A percentile compares a stretch with the other conserved stretches of the same genome.
phyloP scores from a whole-genome alignment of 1,140 invertebrate species.

The Pseudachorutes palmiensis region DNA sequence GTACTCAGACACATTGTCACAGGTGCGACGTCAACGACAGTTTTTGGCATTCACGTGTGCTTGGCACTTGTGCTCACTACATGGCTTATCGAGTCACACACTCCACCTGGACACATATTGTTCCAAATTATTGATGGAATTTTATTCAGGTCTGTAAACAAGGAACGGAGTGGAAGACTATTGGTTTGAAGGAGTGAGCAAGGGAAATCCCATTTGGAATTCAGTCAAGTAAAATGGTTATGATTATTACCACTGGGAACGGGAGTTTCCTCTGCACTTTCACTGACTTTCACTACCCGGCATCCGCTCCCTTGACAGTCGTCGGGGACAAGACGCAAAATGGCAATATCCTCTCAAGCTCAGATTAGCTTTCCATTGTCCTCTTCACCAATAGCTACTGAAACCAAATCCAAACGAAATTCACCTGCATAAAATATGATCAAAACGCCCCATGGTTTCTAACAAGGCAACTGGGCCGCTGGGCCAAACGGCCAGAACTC shows the following conservation, averaged over 20 bases:
- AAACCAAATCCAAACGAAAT: neutral
- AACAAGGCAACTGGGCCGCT: neutral
- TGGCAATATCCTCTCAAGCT: neutral
- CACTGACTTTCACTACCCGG: neutral
- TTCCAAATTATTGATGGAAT: too few relatives aligned
- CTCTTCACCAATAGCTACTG: neutral
- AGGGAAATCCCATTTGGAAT: conserved; percentile 1
- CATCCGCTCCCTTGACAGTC: neutral
- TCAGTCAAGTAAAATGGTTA: neutral
- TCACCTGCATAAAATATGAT: neutral
- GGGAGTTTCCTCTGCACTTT: neutral
- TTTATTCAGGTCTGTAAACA: too few relatives aligned
- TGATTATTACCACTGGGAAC: conserved; percentile 5
- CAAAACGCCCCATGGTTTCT: neutral
- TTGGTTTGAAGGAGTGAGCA: neutral
- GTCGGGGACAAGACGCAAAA: neutral
- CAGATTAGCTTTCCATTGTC: neutral
- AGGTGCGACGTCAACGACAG: neutral
- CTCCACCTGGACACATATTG: too few relatives aligned
- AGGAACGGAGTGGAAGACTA: too few relatives aligned
- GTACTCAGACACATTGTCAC: neutral
- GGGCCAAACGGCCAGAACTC: too few relatives aligned
- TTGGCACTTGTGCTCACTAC: too few relatives aligned
- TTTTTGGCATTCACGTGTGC: neutral
- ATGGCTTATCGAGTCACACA: too few relatives aligned